phyloP scores from a whole-genome alignment of 2,113 vertebrate genomes.

The Tupaia chinensis region DNA sequence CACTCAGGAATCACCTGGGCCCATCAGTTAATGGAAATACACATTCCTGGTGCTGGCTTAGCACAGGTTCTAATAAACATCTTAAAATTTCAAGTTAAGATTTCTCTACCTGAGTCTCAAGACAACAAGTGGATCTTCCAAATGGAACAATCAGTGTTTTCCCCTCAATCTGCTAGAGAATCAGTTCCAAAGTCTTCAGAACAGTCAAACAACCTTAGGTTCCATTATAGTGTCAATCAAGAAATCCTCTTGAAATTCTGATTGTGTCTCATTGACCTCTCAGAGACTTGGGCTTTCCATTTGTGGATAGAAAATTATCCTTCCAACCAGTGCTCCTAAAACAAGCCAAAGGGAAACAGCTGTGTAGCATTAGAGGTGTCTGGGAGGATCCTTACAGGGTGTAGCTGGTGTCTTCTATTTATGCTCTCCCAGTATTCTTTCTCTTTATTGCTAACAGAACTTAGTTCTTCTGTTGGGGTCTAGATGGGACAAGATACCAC shows the following conservation, averaged over 20 bases:
- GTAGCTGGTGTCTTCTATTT: background rate
- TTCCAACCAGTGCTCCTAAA: background rate
- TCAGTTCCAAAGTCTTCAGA: background rate
- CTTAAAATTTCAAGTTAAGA: background rate
- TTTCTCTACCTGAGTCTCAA: background rate
- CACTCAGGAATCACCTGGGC: background rate
- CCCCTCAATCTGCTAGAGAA: background rate
- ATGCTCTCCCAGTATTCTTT: background rate
- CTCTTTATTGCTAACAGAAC: background rate
- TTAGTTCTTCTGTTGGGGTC: background rate
- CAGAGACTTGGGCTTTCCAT: background rate
- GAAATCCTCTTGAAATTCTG: background rate
- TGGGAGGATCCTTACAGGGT: background rate
- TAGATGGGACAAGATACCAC: background rate
- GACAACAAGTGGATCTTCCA: background rate
- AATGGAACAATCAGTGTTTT: background rate
- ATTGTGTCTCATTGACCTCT: background rate
- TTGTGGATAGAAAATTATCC: background rate
- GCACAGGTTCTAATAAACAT: background rate
- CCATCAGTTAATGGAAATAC: background rate
- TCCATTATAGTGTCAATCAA: no score
- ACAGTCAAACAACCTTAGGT: background rate
- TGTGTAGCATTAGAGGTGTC: background rate
- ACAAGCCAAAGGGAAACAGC: background rate
- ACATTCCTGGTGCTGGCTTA: background rate